Evolutionary conservation across 2,888 invertebrate genomes (phyloP), one percentile per base, ranked within the genome.

Genomic region (Spilarctia lutea): DNA sequence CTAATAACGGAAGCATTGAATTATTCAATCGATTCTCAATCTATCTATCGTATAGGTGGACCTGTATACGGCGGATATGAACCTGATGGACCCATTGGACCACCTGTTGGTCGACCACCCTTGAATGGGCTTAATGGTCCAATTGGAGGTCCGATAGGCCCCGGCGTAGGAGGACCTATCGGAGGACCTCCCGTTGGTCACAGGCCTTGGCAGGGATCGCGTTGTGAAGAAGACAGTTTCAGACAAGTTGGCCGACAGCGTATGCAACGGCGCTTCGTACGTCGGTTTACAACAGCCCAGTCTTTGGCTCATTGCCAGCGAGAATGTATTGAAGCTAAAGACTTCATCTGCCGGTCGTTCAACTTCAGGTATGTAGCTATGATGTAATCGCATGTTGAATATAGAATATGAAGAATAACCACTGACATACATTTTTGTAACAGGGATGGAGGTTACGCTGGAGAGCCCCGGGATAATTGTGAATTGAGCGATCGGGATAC

Each of bases 401-500:
- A 73, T 75, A 76, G 71, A 27, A 27, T 56, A n/a, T 63, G 35
- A 27, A 66, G 71, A 39, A 74, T 65, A 77, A 75, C 73, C 56
- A 71, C 80, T 81, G 74, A 81, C 78, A 71, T 74, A 77, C 27
- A 74, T 76, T 78, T 74, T 72, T 56, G 85, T 88, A 87, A 77
- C 88, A 97, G 97, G 90, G 95, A 95, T 45, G 96, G 96, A 60
- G 96, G 97, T 20, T 98, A 96, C 82, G 96, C 95, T 11, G 96
- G 96, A 3, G 97, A 97, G 81, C 90, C 93, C 30, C 94, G 97
- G 56, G 98, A 98, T 84, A 99, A 99, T 90, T 99, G 99, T 89
- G 99, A 99, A 90, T 95, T 99, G 13, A 98, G 98, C 89, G 98
- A 99, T 89, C 96, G 98, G 69, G 98, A 98, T 89, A 97, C 98